phyloP scores from a whole-genome alignment of 2,797 vertebrate species.

The Peromyscus eremicus region DNA sequence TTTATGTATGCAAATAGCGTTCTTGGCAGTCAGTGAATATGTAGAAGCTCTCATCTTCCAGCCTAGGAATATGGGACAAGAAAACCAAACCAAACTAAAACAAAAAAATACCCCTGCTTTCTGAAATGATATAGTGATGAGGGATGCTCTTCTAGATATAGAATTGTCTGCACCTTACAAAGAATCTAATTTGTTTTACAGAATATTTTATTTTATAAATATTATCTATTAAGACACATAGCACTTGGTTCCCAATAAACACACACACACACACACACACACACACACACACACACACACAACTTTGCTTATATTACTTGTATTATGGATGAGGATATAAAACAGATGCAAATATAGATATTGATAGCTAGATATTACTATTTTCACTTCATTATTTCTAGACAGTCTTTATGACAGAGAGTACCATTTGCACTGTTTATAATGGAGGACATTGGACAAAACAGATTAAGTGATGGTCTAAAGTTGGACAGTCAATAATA shows the following conservation, averaged over 20 bases:
- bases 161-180: neutral
- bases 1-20: conserved; percentile 65
- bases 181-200: neutral
- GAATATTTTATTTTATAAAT: neutral
- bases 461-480: neutral
- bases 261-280: neutral
- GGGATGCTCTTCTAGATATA: neutral
- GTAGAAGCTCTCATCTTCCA: neutral
- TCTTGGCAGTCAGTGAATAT: neutral
- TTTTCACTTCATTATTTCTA: neutral
- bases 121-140: neutral
- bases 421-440: neutral
- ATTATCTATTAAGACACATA: neutral
- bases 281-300: neutral
- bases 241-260: neutral
- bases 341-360: neutral
- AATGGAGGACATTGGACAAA: neutral
- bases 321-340: neutral
- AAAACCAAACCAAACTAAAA: neutral
- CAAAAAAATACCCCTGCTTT: neutral
- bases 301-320: neutral
- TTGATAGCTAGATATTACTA: neutral
- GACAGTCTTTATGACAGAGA: neutral
- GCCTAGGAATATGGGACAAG: neutral
- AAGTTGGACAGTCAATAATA: neutral